Base-by-base conservation (phyloP, 2,113 vertebrate genomes). In the Oryzias woworae region DNA sequence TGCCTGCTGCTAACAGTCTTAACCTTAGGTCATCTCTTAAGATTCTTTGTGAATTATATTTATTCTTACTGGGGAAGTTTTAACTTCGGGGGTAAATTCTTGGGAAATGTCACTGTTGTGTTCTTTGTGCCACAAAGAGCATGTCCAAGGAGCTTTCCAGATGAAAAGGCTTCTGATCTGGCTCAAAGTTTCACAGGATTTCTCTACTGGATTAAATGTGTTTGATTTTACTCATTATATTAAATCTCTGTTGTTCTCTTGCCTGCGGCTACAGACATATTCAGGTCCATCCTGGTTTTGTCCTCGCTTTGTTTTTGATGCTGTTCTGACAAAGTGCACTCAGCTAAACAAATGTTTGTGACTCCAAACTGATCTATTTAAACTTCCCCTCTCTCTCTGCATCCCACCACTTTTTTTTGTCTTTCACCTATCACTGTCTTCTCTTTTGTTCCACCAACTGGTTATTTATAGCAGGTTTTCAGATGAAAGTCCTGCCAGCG, bases 391-490 rank as follows among this genome's bases (percentile, higher is more conserved):
- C 63, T 20, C 46, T 55, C 55, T 47, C 22, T 48, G 52, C 53
- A 47, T 7, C 15, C 45, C 36, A 36, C n/a, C n/a, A 20, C 20
- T 44, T 14, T 53, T 70, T 17, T 62, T 53, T 48, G 41, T 44
- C 45, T 66, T 23, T 71, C 44, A 41, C 51, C 48, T 36, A 23
- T 43, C 54, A 61, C 46, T 72, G 41, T 66, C 53, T 36, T 58
- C 46, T 53, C 28, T 46, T 66, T 73, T 44, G 31, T 65, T 52
- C 20, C 49, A 69, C 50, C 44, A 62, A 59, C 45, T 53, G n/a
- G 49, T 72, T 87, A 86, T 86, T 86, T 82, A 80, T 84, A 88
- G 66, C 76, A 20, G 59, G 61, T 69, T 66, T 77, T 78, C 28
- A 72, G 48, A 82, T 78, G 68, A 77, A 80, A 79, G 69, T 73